Conservation (phyloP, 1,140 invertebrate genomes). For the Drosophila rhopaloa region DNA sequence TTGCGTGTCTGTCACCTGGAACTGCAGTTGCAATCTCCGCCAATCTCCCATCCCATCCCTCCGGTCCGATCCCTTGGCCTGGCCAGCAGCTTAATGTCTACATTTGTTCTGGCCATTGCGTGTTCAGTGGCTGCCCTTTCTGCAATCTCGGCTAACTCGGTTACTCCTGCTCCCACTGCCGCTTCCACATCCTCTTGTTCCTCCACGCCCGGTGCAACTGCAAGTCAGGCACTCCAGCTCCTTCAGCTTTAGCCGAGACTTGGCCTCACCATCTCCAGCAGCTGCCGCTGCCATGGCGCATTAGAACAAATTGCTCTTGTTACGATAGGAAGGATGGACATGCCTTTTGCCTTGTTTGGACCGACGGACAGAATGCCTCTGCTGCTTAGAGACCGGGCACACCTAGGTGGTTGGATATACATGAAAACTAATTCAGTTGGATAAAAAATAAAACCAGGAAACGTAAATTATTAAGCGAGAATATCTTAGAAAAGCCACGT, state of each 20-base stretch:
- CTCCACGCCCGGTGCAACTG: slow-evolving; percentile 24
- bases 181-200: slow-evolving; percentile 24
- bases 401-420: slow-evolving; percentile 6
- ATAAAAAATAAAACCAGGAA: no score
- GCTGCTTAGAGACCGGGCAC: slow-evolving; percentile 40
- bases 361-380: slow-evolving; percentile 74
- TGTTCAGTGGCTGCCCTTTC: slow-evolving; percentile 77
- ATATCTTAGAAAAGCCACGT: no score
- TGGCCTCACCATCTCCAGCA: slow-evolving; percentile 32
- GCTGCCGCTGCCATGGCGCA: slow-evolving; percentile 70
- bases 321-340: slow-evolving; percentile 78
- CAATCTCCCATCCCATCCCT: slow-evolving; percentile 6
- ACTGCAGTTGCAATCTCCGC: slow-evolving; percentile 31
- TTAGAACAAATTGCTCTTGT: slow-evolving; percentile 83
- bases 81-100: slow-evolving; percentile 76
- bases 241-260: slow-evolving; percentile 17
- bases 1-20: slow-evolving; percentile 77
- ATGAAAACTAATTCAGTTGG: slow-evolving; percentile 11
- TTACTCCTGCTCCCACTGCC: slow-evolving; percentile 27
- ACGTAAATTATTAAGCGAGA: no score
- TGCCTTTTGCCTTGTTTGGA: slow-evolving; percentile 80
- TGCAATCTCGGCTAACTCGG: slow-evolving; percentile 24
- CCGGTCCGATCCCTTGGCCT: slow-evolving; percentile 14
- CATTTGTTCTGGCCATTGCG: slow-evolving; percentile 80
- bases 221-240: slow-evolving; percentile 49